These are phyloP conservation scores for Drosophila subquinaria DNA, from an alignment of 2,888 invertebrate species.

Conservation along the genomic window DNA sequence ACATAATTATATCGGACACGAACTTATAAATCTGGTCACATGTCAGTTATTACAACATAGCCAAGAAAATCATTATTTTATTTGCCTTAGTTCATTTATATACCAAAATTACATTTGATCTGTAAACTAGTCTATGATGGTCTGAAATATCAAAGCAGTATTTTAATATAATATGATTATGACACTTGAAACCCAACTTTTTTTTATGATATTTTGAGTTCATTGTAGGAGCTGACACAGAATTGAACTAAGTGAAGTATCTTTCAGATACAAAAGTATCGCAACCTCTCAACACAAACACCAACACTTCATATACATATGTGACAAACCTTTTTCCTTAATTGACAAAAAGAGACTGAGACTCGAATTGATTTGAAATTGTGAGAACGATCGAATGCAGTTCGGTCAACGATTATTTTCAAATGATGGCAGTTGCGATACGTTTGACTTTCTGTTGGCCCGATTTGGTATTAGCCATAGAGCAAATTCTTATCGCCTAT, in stretches of 20 bases:
- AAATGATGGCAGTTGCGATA: constrained; percentile 47
- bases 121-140: background rate
- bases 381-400: constrained; percentile 57
- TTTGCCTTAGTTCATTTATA: background rate
- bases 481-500: constrained; percentile 60
- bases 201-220: background rate
- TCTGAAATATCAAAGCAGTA: background rate
- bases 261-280: constrained; percentile 8
- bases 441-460: constrained; percentile 28
- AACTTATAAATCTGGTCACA: constrained; percentile 63
- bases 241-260: constrained; percentile 4
- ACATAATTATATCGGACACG: constrained; percentile 47
- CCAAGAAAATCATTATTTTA: background rate
- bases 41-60: constrained; percentile 38
- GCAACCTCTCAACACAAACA: constrained; percentile 2
- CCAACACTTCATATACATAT: background rate
- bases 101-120: background rate
- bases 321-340: constrained; percentile 70
- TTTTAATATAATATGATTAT: background rate
- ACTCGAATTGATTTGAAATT: constrained; percentile 34
- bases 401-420: constrained; percentile 58
- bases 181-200: background rate
- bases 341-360: constrained; percentile 49
- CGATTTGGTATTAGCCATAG: constrained; percentile 65
- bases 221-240: background rate